phyloP scores from a whole-genome alignment of 2,113 vertebrate genomes.

The Cyprinodon brontotheroides region DNA sequence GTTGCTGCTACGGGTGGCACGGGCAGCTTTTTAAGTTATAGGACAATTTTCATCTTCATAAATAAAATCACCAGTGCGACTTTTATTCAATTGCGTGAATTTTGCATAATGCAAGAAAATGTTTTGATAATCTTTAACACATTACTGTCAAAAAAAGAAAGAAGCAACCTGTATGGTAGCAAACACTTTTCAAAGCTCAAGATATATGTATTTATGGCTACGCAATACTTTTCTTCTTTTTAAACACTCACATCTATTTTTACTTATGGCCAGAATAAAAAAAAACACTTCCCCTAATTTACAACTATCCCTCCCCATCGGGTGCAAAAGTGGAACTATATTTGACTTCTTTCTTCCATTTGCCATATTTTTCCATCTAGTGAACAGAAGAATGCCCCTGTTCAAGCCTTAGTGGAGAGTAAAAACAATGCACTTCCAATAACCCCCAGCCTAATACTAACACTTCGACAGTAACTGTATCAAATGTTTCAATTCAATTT shows the following conservation, averaged over 20 bases:
- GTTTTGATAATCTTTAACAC: too few relatives aligned
- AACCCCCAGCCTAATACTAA: neutral
- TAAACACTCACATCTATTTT: conserved; percentile 20
- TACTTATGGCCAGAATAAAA: neutral
- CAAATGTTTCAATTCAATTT: too few relatives aligned
- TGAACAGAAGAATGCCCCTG: conserved; percentile 3
- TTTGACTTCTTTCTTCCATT: conserved; percentile 16
- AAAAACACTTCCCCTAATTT: conserved; percentile 35
- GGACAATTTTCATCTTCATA: too few relatives aligned
- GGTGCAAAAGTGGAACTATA: neutral
- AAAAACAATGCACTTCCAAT: neutral
- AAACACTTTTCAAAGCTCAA: neutral
- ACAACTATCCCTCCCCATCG: conserved; percentile 1
- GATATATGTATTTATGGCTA: neutral
- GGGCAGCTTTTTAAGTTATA: too few relatives aligned
- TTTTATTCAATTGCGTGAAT: too few relatives aligned
- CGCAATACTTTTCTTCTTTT: too few relatives aligned
- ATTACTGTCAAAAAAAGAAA: too few relatives aligned
- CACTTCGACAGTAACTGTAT: too few relatives aligned
- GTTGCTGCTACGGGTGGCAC: too few relatives aligned
- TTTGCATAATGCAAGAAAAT: too few relatives aligned
- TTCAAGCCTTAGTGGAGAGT: neutral
- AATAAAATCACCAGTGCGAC: too few relatives aligned
- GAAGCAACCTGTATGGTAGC: neutral
- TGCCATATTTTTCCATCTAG: conserved; percentile 11